Conservation (phyloP, 2,113 vertebrate genomes). For the Leptocoma aspasia region DNA sequence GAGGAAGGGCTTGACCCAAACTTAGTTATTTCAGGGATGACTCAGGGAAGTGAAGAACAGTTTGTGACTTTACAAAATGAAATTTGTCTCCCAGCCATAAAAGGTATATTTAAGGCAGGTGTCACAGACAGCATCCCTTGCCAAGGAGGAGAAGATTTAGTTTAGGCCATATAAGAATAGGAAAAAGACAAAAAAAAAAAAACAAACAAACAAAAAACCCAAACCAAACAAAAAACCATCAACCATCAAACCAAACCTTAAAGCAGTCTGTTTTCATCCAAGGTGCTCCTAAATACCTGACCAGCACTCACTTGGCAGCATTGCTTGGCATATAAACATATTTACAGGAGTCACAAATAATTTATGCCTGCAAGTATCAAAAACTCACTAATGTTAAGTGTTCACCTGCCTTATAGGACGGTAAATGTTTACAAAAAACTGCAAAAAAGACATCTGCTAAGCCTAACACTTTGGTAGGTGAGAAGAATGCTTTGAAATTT, state of each 20-base stretch:
- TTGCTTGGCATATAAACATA: not conserved
- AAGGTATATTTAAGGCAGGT: not conserved
- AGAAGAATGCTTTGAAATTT: not conserved
- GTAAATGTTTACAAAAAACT: conserved; percentile 26
- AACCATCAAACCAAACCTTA: not conserved
- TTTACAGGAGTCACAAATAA: not conserved
- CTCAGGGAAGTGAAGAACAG: not conserved
- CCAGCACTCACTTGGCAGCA: not conserved
- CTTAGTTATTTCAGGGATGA: not conserved
- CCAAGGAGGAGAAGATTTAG: not conserved
- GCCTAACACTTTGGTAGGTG: not conserved
- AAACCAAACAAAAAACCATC: accelerated
- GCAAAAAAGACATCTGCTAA: conserved; percentile 18
- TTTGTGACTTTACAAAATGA: not conserved
- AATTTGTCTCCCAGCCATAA: not conserved
- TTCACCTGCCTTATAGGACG: not conserved
- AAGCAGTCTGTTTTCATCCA: not conserved
- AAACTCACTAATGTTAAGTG: not conserved
- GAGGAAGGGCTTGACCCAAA: not conserved
- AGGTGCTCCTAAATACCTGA: not conserved
- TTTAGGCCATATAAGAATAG: not conserved
- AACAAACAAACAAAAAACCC: no score
- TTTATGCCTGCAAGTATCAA: not conserved
- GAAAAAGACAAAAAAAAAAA: accelerated
- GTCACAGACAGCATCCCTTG: not conserved